Conservation (phyloP, 64 coral and sea anemone genomes). For the Pocillopora verrucosa region DNA sequence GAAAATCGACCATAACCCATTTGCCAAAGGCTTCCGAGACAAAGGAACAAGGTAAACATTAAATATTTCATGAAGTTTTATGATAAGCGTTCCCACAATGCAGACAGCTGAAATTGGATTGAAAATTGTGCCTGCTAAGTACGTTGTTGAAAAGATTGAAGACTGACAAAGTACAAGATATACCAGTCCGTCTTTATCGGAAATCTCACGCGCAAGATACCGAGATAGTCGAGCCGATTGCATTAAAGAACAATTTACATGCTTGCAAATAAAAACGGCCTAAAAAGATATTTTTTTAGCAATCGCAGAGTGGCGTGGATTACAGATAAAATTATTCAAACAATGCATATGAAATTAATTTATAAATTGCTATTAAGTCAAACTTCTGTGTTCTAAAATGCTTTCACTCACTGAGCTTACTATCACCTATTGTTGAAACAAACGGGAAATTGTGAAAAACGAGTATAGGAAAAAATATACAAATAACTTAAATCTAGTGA, state of each 20-base stretch:
- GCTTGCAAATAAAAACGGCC: neutral
- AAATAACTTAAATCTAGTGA: too few relatives aligned
- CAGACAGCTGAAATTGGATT: neutral
- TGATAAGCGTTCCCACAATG: neutral
- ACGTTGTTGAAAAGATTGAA: neutral
- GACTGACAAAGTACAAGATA: neutral
- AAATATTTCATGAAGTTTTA: conserved; percentile 27
- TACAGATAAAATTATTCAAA: neutral
- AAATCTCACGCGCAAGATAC: neutral
- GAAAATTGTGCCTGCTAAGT: neutral
- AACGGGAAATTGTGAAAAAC: too few relatives aligned
- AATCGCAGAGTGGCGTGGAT: neutral
- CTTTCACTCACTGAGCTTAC: neutral
- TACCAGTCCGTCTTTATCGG: conserved; percentile 2
- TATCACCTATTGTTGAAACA: too few relatives aligned
- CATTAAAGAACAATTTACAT: neutral
- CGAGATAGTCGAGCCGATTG: neutral
- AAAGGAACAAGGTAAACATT: conserved; percentile 72
- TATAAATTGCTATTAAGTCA: neutral
- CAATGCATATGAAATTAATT: neutral
- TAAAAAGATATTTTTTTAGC: neutral
- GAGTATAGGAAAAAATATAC: too few relatives aligned
- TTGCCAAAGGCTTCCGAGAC: conserved; percentile 90
- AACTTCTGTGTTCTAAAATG: neutral
- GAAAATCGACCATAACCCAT: conserved; percentile 96